Evolutionary conservation across 2,113 vertebrate genomes (phyloP), one percentile per base, ranked within the genome.

Genomic region (Limanda limanda): DNA sequence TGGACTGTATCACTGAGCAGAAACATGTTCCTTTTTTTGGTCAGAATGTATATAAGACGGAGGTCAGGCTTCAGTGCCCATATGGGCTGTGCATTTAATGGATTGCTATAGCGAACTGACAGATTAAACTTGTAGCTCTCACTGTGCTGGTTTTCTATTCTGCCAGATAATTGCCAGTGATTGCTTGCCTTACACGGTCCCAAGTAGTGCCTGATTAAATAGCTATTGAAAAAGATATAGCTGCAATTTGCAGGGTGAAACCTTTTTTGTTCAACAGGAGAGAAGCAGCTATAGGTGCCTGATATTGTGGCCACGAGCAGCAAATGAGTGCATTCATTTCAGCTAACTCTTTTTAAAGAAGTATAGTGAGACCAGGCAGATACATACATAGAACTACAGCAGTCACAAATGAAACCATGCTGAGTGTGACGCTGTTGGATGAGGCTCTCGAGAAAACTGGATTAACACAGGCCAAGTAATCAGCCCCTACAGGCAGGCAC

Each of bases 91-190:
- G 15, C 64, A 40, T 72, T 78, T 65, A 85, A 71, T 82, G 60
- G 58, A 68, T 15, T 58, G 42, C 63, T 31, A 73, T 24, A 66
- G 40, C 63, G 72, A 85, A 71, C 27, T 71, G 68, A 81, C 35
- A 70, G 31, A 54, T 54, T 9, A 21, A 63, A 74, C 69, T 45
- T 66, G 52, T 25, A 76, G 45, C 60, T 67, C 40, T 82, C 60
- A 67, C 75, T 64, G 6, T 71, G 77, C 81, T 81, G 77, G 15
- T 57, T 84, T 83, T 76, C 70, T 72, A 27, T 61, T 71, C 66
- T 68, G 15, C 25, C 61, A 62, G 23, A 24, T 71, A 71, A 74
- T 67, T 77, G n/a, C 52, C 11, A 70, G 9, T 78, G 82, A 79
- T 82, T 71, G 58, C 51, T 21, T 20, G 66, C 52, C 51, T 21